Evolutionary conservation across 1,140 invertebrate species (phyloP).

Genomic region (Drosophila quadrilineata): DNA sequence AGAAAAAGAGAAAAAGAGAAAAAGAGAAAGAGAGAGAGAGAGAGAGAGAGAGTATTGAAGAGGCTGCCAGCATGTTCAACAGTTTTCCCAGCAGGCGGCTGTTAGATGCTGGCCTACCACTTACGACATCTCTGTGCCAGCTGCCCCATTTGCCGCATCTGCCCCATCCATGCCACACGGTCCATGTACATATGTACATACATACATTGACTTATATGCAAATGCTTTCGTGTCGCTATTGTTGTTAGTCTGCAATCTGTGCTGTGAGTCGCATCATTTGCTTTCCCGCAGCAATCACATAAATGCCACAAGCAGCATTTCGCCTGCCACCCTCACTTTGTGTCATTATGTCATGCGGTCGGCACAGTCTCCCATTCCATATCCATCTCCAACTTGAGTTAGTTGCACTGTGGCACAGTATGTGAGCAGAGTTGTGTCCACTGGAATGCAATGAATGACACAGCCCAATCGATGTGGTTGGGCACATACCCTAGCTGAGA

Average conservation of each 20-base stretch:
- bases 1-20: neutral
- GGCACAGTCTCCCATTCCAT: slow-evolving; percentile 3
- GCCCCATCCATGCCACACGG: neutral
- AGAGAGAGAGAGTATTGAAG: neutral
- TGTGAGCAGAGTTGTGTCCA: neutral
- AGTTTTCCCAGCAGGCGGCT: slow-evolving; percentile 17
- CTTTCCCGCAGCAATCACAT: neutral
- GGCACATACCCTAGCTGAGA: neutral
- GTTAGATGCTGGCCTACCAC: slow-evolving; percentile 7
- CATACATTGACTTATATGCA: slow-evolving; percentile 40
- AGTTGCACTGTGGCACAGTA: neutral
- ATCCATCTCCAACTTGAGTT: neutral
- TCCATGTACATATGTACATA: slow-evolving; percentile 32
- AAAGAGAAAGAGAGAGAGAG: neutral
- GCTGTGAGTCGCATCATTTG: slow-evolving; percentile 6
- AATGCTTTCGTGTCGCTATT: slow-evolving; percentile 50
- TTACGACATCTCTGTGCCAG: slow-evolving; percentile 20
- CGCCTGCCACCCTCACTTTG: slow-evolving; percentile 17
- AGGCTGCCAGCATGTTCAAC: neutral
- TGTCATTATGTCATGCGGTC: slow-evolving; percentile 60
- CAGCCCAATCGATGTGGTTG: neutral
- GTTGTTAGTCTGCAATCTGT: slow-evolving; percentile 5
- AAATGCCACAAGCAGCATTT: slow-evolving; percentile 1
- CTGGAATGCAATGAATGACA: slow-evolving; percentile 4
- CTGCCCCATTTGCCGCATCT: neutral